phyloP scores from a whole-genome alignment of 2,797 vertebrate genomes.

The Diglossa cyanea region DNA sequence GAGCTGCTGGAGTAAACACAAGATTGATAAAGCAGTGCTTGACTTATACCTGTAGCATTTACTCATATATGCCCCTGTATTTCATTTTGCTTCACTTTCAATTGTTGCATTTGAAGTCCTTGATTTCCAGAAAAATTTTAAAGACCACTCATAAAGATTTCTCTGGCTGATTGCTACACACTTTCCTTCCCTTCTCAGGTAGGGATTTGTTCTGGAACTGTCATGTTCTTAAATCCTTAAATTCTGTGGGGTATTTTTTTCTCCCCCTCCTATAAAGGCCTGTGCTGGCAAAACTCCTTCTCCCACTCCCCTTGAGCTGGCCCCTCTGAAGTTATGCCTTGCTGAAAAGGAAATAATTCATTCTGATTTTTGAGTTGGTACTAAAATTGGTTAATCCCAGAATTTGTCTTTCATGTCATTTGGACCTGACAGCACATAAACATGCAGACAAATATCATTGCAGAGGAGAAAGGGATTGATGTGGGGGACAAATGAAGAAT shows the following conservation, averaged over 20 bases:
- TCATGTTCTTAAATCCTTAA: neutral
- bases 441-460: neutral
- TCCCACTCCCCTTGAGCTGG: neutral
- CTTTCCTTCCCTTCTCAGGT: neutral
- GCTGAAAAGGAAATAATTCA: neutral
- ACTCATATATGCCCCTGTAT: neutral
- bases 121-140: conserved; percentile 5
- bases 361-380: neutral
- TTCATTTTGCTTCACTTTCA: conserved; percentile 50
- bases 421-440: neutral
- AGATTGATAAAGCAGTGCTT: conserved; percentile 19
- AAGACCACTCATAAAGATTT: conserved; percentile 24
- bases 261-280: neutral
- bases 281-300: neutral
- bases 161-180: neutral
- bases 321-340: neutral
- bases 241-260: neutral
- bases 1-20: conserved; percentile 40
- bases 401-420: neutral
- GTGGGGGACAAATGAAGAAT: neutral
- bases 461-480: neutral
- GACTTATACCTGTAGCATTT: conserved; percentile 28
- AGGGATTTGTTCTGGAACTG: neutral
- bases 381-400: neutral
- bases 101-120: neutral